These are phyloP conservation scores for Montipora cactus DNA, from an alignment of 64 coral and sea anemone genomes.

Conservation along the genomic window DNA sequence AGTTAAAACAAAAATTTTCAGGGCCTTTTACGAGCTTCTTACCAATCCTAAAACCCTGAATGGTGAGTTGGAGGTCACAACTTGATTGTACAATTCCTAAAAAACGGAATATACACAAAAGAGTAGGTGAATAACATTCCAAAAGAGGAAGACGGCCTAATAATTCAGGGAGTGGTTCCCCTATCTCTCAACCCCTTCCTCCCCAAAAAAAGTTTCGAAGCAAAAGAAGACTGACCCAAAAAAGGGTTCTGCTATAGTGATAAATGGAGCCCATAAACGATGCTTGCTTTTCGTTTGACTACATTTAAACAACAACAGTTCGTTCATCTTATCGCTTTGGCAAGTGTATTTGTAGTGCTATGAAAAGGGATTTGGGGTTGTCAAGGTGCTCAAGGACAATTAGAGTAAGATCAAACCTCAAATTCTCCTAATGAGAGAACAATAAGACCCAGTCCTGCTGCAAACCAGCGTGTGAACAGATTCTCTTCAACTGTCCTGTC, in stretches of 20 bases:
- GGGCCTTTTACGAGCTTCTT: not conserved
- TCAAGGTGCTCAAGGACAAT: not conserved
- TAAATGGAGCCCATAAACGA: too few relatives aligned
- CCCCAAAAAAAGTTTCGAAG: too few relatives aligned
- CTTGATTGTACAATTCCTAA: constrained; percentile 39
- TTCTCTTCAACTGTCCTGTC: constrained; percentile 59
- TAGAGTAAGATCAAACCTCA: constrained; percentile 51
- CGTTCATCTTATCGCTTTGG: too few relatives aligned
- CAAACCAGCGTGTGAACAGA: constrained; percentile 92
- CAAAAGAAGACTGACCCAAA: too few relatives aligned
- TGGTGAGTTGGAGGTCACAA: constrained; percentile 8
- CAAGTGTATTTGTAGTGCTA: not conserved
- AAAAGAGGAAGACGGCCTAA: too few relatives aligned
- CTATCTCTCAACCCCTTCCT: too few relatives aligned
- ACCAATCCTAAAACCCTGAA: constrained; percentile 34
- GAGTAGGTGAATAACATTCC: too few relatives aligned
- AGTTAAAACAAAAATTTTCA: too few relatives aligned
- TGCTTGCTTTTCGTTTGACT: too few relatives aligned
- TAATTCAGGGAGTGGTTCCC: too few relatives aligned
- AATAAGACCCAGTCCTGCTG: constrained; percentile 87
- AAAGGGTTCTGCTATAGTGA: too few relatives aligned
- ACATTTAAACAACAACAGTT: too few relatives aligned
- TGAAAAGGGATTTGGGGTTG: not conserved
- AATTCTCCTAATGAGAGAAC: constrained; percentile 91
- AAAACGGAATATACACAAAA: not conserved